Conservation (phyloP, 2,113 vertebrate species). For the Symphodus melops region DNA sequence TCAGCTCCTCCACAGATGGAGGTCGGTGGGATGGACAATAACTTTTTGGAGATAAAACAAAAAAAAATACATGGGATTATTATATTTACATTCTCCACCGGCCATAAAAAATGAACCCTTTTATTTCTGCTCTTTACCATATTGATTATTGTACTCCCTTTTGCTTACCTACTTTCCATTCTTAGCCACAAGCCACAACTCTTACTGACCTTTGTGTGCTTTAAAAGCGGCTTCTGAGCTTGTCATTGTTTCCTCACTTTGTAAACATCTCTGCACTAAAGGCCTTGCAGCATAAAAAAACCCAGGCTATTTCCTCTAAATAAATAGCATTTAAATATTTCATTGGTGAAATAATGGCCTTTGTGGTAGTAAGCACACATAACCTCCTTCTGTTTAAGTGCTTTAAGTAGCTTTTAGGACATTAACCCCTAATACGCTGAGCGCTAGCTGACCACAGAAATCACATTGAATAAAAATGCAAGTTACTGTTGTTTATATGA, state of each 20-base stretch:
- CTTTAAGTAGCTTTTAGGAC: constrained; percentile 30
- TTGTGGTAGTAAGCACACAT: constrained; percentile 30
- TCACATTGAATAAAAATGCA: neutral
- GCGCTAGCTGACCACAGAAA: constrained; percentile 7
- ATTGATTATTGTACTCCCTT: neutral
- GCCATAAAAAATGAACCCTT: neutral
- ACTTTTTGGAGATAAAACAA: too few relatives aligned
- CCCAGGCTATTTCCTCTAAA: constrained; percentile 38
- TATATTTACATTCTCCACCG: neutral
- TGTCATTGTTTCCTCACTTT: neutral
- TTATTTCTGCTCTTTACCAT: neutral
- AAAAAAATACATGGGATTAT: too few relatives aligned
- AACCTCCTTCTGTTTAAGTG: constrained; percentile 54
- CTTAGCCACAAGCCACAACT: constrained; percentile 1
- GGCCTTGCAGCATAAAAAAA: constrained; percentile 20
- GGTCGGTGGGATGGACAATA: neutral
- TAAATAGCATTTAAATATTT: constrained; percentile 61
- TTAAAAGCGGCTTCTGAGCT: constrained; percentile 6
- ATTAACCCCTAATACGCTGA: constrained; percentile 20
- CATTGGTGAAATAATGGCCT: constrained; percentile 51
- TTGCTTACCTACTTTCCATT: neutral
- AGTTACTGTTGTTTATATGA: neutral
- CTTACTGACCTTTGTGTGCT: constrained; percentile 7
- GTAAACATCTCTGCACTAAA: constrained; percentile 7
- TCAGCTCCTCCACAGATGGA: too few relatives aligned